A percentile compares a stretch with the other conserved stretches of the same genome.
These are phyloP conservation scores for Scaptomyza graminum DNA, from an alignment of 1,140 invertebrate species.

Conservation along the genomic window DNA sequence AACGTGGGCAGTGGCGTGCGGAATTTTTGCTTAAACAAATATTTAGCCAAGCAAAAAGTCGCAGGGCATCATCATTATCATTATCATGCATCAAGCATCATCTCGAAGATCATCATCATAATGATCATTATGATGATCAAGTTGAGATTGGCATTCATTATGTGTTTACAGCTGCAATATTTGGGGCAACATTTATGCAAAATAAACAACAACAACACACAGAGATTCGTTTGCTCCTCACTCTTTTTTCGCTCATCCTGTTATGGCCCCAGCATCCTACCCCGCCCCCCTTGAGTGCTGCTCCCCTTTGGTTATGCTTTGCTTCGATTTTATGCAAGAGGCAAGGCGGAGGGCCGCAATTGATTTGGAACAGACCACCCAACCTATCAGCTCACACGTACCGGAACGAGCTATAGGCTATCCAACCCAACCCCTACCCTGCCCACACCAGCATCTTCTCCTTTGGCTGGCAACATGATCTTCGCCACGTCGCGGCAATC, in stretches of 20 bases:
- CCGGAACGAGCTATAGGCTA: constrained; percentile 55
- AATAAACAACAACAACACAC: constrained; percentile 63
- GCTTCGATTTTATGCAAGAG: constrained; percentile 18
- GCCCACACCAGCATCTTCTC: constrained; percentile 15
- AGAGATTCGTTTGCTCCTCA: not conserved
- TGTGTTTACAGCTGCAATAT: constrained; percentile 82
- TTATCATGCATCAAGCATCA: constrained; percentile 38
- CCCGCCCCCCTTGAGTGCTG: not conserved
- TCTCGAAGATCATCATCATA: constrained; percentile 26
- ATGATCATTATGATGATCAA: constrained; percentile 43
- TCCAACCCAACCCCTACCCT: not conserved
- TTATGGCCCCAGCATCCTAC: not conserved
- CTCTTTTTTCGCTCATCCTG: not conserved
- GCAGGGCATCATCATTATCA: constrained; percentile 38
- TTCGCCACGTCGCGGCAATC: constrained; percentile 30
- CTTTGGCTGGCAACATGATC: constrained; percentile 36
- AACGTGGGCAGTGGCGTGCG: constrained; percentile 60
- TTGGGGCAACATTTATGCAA: constrained; percentile 82
- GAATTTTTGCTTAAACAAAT: constrained; percentile 73
- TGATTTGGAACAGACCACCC: constrained; percentile 82
- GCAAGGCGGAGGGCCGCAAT: constrained; percentile 54
- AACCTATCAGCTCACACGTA: constrained; percentile 80
- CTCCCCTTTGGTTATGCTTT: constrained; percentile 44
- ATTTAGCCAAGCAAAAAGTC: constrained; percentile 71
- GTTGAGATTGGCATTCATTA: constrained; percentile 56